A percentile compares a stretch with the other conserved stretches of the same genome.
These are phyloP conservation scores for Rhinophrynus dorsalis DNA, from an alignment of 2,797 vertebrate genomes.

Conservation along the genomic window DNA sequence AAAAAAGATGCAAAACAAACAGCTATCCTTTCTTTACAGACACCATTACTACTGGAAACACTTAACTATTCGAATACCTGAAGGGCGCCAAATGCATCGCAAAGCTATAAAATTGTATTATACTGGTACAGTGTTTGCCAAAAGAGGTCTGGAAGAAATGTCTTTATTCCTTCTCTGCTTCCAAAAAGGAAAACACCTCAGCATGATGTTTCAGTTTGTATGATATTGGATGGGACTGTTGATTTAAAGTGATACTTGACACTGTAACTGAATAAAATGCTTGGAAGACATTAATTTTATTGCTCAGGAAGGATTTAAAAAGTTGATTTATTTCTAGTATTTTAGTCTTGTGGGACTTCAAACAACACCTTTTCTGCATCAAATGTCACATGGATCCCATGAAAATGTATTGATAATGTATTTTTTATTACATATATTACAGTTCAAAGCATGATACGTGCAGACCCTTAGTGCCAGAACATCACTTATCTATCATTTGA, in stretches of 20 bases:
- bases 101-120: too few species aligned
- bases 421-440: slow-evolving; percentile 14
- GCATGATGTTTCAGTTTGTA: background rate
- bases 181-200: background rate
- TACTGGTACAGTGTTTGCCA: too few species aligned
- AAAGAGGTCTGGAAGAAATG: background rate
- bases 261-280: background rate
- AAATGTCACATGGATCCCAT: slow-evolving; percentile 8
- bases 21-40: too few species aligned
- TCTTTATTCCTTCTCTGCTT: background rate
- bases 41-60: too few species aligned
- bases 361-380: slow-evolving; percentile 32
- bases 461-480: background rate
- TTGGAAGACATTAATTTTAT: slow-evolving; percentile 56
- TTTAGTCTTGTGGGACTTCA: slow-evolving; percentile 54
- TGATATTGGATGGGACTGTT: background rate
- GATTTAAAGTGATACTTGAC: slow-evolving; percentile 33
- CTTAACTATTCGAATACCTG: too few species aligned
- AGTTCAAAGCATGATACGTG: background rate
- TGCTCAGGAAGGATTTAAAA: slow-evolving; percentile 51
- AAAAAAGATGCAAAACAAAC: too few species aligned
- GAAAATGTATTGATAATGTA: slow-evolving; percentile 12
- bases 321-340: slow-evolving; percentile 61
- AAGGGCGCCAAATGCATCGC: too few species aligned
- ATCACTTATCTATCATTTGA: background rate